Percentiles rank a stretch among this genome's conserved stretches.
These are phyloP conservation scores for Pardalotus punctatus DNA, from an alignment of 2,113 vertebrate genomes.

Conservation along the genomic window DNA sequence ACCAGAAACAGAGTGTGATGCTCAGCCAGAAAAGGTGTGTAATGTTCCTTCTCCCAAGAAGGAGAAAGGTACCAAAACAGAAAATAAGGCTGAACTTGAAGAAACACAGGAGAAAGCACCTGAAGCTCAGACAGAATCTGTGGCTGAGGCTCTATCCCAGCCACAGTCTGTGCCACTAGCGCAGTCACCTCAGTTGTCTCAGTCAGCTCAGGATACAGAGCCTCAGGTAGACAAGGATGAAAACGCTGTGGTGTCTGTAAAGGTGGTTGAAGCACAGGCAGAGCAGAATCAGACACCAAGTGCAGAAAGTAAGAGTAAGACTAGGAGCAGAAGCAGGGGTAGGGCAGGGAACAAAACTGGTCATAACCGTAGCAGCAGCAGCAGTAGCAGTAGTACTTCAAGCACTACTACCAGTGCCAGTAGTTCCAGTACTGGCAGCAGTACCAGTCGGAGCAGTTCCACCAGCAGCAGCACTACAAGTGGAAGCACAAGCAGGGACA, in stretches of 20 bases:
- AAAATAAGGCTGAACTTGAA: constrained; percentile 69
- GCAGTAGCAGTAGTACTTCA: constrained; percentile 77
- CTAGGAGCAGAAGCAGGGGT: constrained; percentile 75
- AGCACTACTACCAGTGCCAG: constrained; percentile 77
- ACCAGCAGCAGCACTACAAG: constrained; percentile 82
- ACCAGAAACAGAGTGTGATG: constrained; percentile 70
- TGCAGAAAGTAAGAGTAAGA: constrained; percentile 70
- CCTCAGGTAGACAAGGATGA: constrained; percentile 72
- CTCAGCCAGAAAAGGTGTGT: constrained; percentile 68
- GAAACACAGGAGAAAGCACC: constrained; percentile 67
- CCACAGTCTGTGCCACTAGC: constrained; percentile 47
- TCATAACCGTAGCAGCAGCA: constrained; percentile 78
- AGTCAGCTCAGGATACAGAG: constrained; percentile 67
- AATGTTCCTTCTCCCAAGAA: constrained; percentile 67
- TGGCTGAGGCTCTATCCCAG: constrained; percentile 45
- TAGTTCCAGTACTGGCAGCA: constrained; percentile 81
- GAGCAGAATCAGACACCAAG: constrained; percentile 55
- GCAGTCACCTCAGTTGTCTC: constrained; percentile 64
- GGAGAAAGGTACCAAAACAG: constrained; percentile 62
- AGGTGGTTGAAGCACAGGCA: constrained; percentile 59
- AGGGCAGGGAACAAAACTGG: constrained; percentile 79
- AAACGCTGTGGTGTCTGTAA: constrained; percentile 50
- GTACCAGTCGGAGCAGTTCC: constrained; percentile 84
- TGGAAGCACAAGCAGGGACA: constrained; percentile 85
- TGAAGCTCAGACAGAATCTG: constrained; percentile 57